Percentiles rank a stretch among this genome's conserved stretches.
Conservation (phyloP, 2,113 vertebrate species). For the Bubo bubo region DNA sequence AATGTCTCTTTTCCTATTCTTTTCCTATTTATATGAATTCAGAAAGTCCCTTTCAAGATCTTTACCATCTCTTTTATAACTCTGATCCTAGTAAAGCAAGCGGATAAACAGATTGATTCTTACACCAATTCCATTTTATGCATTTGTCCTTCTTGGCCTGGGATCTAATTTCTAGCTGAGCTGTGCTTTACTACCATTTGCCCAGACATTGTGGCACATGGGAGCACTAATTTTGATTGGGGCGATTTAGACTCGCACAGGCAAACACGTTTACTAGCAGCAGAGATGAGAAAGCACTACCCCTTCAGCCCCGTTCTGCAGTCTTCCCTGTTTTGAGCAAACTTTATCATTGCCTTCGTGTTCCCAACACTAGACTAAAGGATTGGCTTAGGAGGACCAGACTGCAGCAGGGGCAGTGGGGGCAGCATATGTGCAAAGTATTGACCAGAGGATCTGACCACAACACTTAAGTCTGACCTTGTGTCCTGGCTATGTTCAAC, state of each 20-base stretch:
- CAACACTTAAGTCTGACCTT: neutral
- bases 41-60: neutral
- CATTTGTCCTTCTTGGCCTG: neutral
- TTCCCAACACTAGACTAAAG: neutral
- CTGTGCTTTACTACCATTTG: neutral
- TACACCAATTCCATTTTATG: neutral
- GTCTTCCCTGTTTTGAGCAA: neutral
- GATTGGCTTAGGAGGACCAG: neutral
- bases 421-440: no score
- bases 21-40: neutral
- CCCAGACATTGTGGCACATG: neutral
- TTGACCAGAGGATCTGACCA: neutral
- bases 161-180: neutral
- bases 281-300: neutral
- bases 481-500: neutral
- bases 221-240: neutral
- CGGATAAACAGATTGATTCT: neutral
- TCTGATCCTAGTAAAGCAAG: neutral
- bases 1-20: neutral
- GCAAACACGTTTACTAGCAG: neutral
- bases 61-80: neutral
- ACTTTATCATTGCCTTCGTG: neutral
- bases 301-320: neutral
- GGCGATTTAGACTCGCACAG: fast-evolving
- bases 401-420: neutral